These are phyloP conservation scores for Varecia variegata DNA, from an alignment of 2,797 vertebrate genomes.

Conservation along the genomic window DNA sequence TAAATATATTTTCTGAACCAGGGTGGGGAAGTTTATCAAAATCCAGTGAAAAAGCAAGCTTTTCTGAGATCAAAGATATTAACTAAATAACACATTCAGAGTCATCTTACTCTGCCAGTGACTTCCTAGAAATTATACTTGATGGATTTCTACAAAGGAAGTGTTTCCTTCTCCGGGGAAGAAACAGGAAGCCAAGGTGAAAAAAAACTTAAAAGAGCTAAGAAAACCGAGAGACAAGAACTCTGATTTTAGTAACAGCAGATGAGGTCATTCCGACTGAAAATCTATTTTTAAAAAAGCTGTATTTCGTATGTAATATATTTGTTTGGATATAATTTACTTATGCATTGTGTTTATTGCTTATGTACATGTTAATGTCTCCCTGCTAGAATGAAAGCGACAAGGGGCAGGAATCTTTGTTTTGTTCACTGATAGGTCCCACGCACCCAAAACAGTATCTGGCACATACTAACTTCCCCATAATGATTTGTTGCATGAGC, in stretches of 20 bases:
- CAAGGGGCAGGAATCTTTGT: not conserved
- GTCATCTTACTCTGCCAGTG: not conserved
- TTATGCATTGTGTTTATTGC: not conserved
- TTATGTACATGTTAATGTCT: not conserved
- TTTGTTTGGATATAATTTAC: not conserved
- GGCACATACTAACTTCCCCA: not conserved
- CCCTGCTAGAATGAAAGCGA: not conserved
- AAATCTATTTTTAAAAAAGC: conserved; percentile 1
- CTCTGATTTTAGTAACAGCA: not conserved
- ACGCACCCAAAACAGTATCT: not conserved
- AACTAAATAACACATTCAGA: not conserved
- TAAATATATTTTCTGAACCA: not conserved
- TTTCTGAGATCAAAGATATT: conserved; percentile 14
- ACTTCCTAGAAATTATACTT: not conserved
- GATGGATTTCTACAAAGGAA: not conserved
- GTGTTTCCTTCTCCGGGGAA: not conserved
- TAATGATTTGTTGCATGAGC: not conserved
- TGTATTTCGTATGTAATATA: not conserved
- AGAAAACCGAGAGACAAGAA: not conserved
- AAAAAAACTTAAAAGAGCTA: not conserved
- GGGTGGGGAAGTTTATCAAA: conserved; percentile 9
- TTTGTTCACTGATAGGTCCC: not conserved
- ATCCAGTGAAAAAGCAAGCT: not conserved
- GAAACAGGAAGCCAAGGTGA: not conserved
- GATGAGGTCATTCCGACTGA: not conserved